Evolutionary conservation across 2,797 vertebrate species (phyloP).

Genomic region (Anguilla pacifica): DNA sequence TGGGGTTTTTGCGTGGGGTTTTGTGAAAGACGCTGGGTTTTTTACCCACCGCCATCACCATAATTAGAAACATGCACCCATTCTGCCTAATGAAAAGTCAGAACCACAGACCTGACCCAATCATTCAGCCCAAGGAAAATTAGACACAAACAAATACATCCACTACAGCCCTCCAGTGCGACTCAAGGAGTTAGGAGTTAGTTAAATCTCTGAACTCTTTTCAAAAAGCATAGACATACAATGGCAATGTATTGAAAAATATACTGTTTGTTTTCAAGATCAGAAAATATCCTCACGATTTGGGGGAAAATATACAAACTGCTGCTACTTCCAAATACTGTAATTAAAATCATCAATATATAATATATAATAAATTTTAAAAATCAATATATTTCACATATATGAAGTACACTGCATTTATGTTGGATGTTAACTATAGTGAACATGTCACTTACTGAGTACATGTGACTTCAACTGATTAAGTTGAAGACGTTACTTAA

Average conservation of each 20-base stretch:
- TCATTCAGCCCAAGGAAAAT: background rate
- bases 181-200: too few relatives aligned
- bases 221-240: background rate
- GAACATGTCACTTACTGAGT: too few relatives aligned
- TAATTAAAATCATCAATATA: too few relatives aligned
- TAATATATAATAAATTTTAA: too few relatives aligned
- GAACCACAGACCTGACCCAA: background rate
- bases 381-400: too few relatives aligned
- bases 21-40: background rate
- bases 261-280: background rate
- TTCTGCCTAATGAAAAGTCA: slow-evolving; percentile 10
- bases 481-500: too few relatives aligned
- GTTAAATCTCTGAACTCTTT: background rate
- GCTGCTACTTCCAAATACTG: too few relatives aligned
- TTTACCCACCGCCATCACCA: background rate
- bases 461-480: too few relatives aligned
- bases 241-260: background rate
- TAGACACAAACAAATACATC: background rate
- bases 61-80: slow-evolving; percentile 10
- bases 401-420: too few relatives aligned
- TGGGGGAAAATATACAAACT: background rate
- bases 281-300: too few relatives aligned
- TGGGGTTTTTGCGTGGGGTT: background rate
- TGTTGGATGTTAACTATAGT: too few relatives aligned
- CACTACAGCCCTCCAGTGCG: background rate